phyloP scores from a whole-genome alignment of 2,888 invertebrate species.

The Monoplex corrugatus region DNA sequence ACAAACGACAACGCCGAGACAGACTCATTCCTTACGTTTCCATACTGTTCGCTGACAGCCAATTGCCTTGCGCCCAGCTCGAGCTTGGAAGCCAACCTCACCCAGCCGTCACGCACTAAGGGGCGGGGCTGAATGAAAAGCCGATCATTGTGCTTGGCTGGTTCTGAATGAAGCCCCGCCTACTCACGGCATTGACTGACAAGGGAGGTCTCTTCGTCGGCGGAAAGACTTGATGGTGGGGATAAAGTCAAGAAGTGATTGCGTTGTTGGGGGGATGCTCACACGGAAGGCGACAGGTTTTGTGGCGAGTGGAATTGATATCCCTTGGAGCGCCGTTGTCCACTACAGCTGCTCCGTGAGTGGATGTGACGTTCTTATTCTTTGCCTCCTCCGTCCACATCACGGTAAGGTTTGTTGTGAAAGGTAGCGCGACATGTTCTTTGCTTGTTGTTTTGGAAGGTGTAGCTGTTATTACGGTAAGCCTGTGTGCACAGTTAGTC shows the following conservation, averaged over 20 bases:
- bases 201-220: neutral
- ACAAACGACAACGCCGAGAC: neutral
- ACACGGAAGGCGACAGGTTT: constrained; percentile 37
- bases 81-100: neutral
- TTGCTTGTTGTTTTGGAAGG: no score
- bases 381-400: no score
- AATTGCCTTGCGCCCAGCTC: neutral
- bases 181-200: neutral
- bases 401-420: no score
- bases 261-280: constrained; percentile 36
- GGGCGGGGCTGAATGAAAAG: constrained; percentile 34
- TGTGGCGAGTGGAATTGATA: constrained; percentile 34
- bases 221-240: constrained; percentile 8
- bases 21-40: constrained; percentile 22
- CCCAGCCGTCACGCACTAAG: constrained; percentile 17
- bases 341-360: no score
- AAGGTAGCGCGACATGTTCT: no score
- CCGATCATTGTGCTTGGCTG: constrained; percentile 38
- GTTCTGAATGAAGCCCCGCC: constrained; percentile 25
- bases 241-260: constrained; percentile 38
- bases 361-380: neutral
- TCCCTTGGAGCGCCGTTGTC: neutral
- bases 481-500: no score
- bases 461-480: no score
- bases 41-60: neutral